Conservation (phyloP, 1,140 invertebrate genomes). For the Pinna nobilis region DNA sequence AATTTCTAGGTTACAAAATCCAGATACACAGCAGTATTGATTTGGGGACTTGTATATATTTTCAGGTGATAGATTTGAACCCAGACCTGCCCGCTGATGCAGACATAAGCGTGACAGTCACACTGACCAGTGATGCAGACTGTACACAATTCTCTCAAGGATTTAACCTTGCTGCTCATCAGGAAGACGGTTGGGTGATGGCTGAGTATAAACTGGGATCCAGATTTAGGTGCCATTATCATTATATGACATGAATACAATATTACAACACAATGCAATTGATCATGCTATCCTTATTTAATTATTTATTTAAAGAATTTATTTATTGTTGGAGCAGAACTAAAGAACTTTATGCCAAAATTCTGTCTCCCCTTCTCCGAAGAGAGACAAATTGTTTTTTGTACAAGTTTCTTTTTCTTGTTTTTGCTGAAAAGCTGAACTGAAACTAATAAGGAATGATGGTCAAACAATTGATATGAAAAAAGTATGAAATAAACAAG, state of each 20-base stretch:
- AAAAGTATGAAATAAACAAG: too few relatives aligned
- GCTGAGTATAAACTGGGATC: slow-evolving; percentile 35
- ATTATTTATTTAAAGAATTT: neutral
- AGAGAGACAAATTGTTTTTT: too few relatives aligned
- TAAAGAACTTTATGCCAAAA: too few relatives aligned
- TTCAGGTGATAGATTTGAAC: slow-evolving; percentile 23
- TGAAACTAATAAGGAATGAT: too few relatives aligned
- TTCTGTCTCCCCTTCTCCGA: too few relatives aligned
- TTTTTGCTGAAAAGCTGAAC: too few relatives aligned
- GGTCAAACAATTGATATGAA: too few relatives aligned
- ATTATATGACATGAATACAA: too few relatives aligned
- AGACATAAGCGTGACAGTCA: slow-evolving; percentile 31
- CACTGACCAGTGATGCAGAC: slow-evolving; percentile 16
- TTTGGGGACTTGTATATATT: neutral
- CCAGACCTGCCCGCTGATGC: slow-evolving; percentile 17
- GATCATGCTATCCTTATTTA: neutral
- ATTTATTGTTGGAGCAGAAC: too few relatives aligned
- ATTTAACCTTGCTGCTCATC: slow-evolving; percentile 17
- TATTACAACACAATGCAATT: too few relatives aligned
- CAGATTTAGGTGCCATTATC: too few relatives aligned
- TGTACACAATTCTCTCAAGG: slow-evolving; percentile 31
- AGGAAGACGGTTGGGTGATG: slow-evolving; percentile 35
- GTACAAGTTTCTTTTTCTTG: too few relatives aligned
- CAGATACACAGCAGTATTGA: neutral
- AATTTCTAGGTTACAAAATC: neutral